A percentile compares a stretch with the other conserved stretches of the same genome.
phyloP scores from a whole-genome alignment of 2,113 vertebrate species.

The Platanista minor region DNA sequence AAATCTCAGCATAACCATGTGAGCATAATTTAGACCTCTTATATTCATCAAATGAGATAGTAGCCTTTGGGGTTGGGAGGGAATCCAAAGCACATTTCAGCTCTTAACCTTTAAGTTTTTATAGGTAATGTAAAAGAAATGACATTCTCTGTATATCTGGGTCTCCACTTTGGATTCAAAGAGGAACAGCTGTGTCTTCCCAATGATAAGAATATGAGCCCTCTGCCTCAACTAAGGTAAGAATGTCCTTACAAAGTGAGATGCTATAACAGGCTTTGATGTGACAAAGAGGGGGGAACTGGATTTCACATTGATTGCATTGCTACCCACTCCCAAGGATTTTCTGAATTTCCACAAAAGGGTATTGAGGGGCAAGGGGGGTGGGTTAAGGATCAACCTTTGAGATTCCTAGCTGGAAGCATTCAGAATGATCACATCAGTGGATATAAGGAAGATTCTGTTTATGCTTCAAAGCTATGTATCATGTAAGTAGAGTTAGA shows the following conservation, averaged over 20 bases:
- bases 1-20: not conserved
- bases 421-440: not conserved
- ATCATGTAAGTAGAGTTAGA: not conserved
- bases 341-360: not conserved
- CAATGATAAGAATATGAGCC: not conserved
- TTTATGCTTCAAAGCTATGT: constrained; percentile 6
- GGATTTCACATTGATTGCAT: not conserved
- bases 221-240: not conserved
- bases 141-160: not conserved
- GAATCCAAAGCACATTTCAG: not conserved
- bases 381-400: not conserved
- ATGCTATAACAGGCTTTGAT: not conserved
- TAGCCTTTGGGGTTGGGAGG: not conserved
- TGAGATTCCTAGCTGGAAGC: not conserved
- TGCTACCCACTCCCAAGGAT: not conserved
- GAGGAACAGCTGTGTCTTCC: not conserved
- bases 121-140: constrained; percentile 4
- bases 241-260: not conserved
- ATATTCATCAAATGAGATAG: not conserved
- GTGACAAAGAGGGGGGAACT: not conserved
- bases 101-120: not conserved
- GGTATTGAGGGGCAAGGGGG: not conserved
- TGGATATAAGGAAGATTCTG: not conserved
- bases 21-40: not conserved
- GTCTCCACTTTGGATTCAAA: not conserved